These are phyloP conservation scores for Cheilosia grossa DNA, from an alignment of 2,888 invertebrate species.

Conservation along the genomic window DNA sequence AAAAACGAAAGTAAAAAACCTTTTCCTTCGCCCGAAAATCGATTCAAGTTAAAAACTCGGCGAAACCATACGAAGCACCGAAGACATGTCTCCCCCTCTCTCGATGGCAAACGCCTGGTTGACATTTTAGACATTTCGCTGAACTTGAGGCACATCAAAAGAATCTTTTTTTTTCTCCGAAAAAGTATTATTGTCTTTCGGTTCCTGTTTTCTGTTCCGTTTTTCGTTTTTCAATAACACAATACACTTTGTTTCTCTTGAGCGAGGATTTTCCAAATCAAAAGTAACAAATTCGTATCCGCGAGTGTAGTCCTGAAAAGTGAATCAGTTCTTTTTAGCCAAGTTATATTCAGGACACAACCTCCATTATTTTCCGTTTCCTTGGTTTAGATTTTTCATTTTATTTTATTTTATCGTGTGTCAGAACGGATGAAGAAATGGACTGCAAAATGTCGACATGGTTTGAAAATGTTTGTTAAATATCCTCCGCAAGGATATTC, in stretches of 20 bases:
- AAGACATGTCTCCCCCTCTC: constrained; percentile 53
- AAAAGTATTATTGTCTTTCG: constrained; percentile 65
- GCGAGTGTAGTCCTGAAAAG: constrained; percentile 22
- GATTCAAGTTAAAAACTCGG: constrained; percentile 72
- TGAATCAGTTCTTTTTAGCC: constrained; percentile 25
- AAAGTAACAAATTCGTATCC: constrained; percentile 11
- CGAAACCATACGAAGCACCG: constrained; percentile 64
- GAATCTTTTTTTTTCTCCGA: constrained; percentile 58
- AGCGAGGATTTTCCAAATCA: constrained; percentile 5
- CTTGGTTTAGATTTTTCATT: constrained; percentile 23
- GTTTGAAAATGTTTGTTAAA: constrained; percentile 33
- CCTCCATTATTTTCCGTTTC: constrained; percentile 62
- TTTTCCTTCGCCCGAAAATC: constrained; percentile 69
- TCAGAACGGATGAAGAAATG: constrained; percentile 32
- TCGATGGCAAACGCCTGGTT: constrained; percentile 56
- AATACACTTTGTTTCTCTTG: constrained; percentile 32
- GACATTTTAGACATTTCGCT: constrained; percentile 74
- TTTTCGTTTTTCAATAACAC: constrained; percentile 53
- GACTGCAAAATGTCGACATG: constrained; percentile 45
- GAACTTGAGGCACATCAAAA: constrained; percentile 67
- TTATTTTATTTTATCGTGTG: background rate
- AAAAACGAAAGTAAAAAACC: background rate
- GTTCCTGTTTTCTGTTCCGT: constrained; percentile 70
- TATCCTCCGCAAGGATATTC: constrained; percentile 36
- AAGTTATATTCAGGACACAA: constrained; percentile 61